Evolutionary conservation across 1,140 invertebrate species (phyloP).

Genomic region (Trichonephila clavata): DNA sequence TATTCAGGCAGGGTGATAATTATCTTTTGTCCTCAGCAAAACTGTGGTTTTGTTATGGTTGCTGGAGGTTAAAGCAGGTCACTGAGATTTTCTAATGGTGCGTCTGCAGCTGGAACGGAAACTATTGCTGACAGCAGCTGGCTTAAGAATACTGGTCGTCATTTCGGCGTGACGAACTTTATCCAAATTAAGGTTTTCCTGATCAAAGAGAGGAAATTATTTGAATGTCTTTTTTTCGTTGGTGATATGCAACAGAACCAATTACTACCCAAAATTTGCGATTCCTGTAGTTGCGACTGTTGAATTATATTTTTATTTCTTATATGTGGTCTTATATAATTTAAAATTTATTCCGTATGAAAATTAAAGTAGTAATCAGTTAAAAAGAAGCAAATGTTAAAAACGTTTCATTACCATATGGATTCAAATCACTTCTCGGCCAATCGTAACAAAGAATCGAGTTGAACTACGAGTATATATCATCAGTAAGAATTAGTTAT

Average conservation of each 20-base stretch:
- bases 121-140: neutral
- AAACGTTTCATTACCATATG: no score
- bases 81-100: neutral
- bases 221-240: neutral
- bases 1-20: constrained; percentile 37
- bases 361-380: no score
- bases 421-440: no score
- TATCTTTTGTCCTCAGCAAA: constrained; percentile 12
- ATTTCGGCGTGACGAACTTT: constrained; percentile 9
- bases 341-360: no score
- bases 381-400: no score
- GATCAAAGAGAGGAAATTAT: neutral
- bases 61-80: neutral
- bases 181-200: neutral
- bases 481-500: no score
- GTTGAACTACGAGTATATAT: no score
- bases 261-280: neutral
- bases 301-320: no score
- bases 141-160: constrained; percentile 9
- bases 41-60: neutral
- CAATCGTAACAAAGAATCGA: no score
- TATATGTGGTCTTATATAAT: no score
- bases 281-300: no score
- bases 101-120: constrained; percentile 51
- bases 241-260: neutral